Evolutionary conservation across 2,888 invertebrate genomes (phyloP).

Genomic region (Choristoneura rosaceana): DNA sequence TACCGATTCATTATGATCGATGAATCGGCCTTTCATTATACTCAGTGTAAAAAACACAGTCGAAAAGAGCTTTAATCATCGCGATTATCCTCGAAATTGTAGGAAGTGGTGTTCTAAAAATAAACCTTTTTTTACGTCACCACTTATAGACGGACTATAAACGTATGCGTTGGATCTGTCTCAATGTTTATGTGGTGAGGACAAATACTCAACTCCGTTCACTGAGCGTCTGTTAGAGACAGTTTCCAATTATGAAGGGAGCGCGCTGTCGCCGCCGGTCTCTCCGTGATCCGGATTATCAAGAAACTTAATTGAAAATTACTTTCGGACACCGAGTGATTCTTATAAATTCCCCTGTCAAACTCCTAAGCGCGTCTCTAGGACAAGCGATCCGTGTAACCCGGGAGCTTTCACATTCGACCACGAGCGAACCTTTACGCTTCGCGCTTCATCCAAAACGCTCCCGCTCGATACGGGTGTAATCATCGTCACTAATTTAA

Average conservation of each 20-base stretch:
- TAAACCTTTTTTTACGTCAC: constrained; percentile 38
- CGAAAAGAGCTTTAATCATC: constrained; percentile 66
- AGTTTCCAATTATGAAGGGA: constrained; percentile 75
- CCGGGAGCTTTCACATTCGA: constrained; percentile 63
- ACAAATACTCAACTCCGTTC: constrained; percentile 45
- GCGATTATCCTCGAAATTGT: constrained; percentile 68
- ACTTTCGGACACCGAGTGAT: constrained; percentile 73
- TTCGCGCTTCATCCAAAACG: constrained; percentile 43
- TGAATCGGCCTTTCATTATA: constrained; percentile 77
- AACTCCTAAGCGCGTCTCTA: constrained; percentile 57
- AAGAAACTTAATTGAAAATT: constrained; percentile 81
- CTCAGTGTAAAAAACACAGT: constrained; percentile 61
- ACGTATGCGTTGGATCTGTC: constrained; percentile 1
- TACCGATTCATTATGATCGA: constrained; percentile 80
- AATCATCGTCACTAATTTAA: constrained; percentile 52
- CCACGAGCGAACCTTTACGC: constrained; percentile 42
- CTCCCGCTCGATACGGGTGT: constrained; percentile 31
- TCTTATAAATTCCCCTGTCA: constrained; percentile 75
- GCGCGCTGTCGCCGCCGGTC: constrained; percentile 66
- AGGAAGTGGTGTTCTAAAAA: constrained; percentile 63
- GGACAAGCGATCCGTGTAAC: constrained; percentile 66
- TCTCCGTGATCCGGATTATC: constrained; percentile 77
- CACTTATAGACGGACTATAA: not conserved
- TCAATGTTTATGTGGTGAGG: constrained; percentile 11
- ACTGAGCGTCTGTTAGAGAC: constrained; percentile 71